Evolutionary conservation across 2,113 vertebrate species (phyloP).

Genomic region (Podarcis raffonei): DNA sequence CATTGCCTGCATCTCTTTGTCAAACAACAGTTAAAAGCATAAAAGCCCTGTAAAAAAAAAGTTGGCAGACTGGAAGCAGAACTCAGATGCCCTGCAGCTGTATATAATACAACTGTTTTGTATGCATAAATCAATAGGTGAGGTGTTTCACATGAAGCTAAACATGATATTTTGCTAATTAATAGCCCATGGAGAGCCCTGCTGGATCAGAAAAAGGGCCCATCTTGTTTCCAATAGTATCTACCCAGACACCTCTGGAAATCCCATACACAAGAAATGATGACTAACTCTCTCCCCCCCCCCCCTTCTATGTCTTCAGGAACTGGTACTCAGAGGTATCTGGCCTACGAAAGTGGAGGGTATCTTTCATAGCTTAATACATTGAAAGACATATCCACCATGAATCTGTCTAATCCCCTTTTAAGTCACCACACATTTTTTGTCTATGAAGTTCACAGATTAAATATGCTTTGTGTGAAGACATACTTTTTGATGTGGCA

Average conservation of each 20-base stretch:
- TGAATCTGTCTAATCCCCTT: not conserved
- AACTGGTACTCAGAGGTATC: not conserved
- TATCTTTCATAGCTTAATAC: not conserved
- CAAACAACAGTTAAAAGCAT: not conserved
- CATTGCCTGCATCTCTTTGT: not conserved
- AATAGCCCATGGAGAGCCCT: not conserved
- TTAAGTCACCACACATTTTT: not conserved
- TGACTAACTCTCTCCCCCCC: not conserved
- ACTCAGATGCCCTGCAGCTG: not conserved
- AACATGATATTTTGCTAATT: not conserved
- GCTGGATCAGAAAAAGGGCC: not conserved
- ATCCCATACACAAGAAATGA: not conserved
- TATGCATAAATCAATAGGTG: not conserved
- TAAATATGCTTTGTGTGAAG: not conserved
- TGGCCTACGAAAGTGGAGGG: not conserved
- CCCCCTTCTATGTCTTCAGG: not conserved
- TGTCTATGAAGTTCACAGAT: not conserved
- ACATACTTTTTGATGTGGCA: conserved; percentile 22
- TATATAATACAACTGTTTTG: not conserved
- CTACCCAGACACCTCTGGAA: too few species aligned
- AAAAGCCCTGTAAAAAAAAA: not conserved
- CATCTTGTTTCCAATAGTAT: not conserved
- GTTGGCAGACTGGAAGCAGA: not conserved
- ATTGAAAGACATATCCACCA: not conserved
- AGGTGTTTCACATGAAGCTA: not conserved